Conservation (phyloP, 2,797 vertebrate species). For the Channa striata region DNA sequence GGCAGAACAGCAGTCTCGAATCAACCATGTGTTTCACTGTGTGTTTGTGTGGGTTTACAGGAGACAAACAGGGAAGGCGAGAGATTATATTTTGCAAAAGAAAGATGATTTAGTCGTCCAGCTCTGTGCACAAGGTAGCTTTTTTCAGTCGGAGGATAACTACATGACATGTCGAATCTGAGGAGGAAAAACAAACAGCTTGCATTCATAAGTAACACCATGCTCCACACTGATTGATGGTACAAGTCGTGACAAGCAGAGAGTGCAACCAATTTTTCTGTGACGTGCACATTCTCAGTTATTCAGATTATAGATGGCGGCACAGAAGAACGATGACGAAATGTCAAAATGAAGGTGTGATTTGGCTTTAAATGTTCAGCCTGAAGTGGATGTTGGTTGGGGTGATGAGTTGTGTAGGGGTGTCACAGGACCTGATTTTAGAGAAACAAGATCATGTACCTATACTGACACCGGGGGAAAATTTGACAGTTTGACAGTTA, state of each 20-base stretch:
- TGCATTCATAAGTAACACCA: conserved; percentile 38
- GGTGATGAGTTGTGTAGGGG: not conserved
- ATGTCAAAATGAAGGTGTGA: conserved; percentile 11
- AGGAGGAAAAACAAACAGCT: conserved; percentile 24
- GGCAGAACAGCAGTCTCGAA: conserved; percentile 75
- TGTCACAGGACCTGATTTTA: not conserved
- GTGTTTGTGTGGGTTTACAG: conserved; percentile 56
- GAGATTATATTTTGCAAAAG: conserved; percentile 37
- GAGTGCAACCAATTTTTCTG: conserved; percentile 37
- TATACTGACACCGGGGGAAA: not conserved
- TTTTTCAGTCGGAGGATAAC: conserved; percentile 26
- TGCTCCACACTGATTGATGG: conserved; percentile 49
- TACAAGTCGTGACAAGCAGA: conserved; percentile 56
- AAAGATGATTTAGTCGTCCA: conserved; percentile 49
- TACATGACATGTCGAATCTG: conserved; percentile 38
- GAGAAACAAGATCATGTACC: not conserved
- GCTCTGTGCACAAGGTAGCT: conserved; percentile 2
- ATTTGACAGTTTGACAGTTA: conserved; percentile 9
- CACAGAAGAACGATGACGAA: conserved; percentile 17
- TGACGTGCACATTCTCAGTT: conserved; percentile 43
- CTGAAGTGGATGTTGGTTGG: not conserved
- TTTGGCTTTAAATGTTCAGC: not conserved
- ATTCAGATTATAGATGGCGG: conserved; percentile 23
- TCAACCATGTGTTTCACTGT: conserved; percentile 69
- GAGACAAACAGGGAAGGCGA: conserved; percentile 43